Percentiles rank a stretch among this genome's conserved stretches.
phyloP scores from a whole-genome alignment of 2,888 invertebrate species.

The Kuschelorhynchus macadamiae region DNA sequence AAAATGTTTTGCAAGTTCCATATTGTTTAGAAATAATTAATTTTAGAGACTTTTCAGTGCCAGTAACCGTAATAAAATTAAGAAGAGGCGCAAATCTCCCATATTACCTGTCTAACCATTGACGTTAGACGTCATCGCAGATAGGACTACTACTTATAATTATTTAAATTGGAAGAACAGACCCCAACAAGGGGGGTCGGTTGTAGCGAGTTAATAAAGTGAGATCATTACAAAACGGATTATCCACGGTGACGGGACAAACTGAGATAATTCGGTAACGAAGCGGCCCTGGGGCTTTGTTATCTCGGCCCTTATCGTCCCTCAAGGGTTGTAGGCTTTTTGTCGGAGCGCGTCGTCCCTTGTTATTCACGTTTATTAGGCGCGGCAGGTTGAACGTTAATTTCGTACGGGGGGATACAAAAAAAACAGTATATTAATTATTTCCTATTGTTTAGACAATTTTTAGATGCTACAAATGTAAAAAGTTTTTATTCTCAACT shows the following conservation, averaged over 20 bases:
- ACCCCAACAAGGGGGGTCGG: not conserved
- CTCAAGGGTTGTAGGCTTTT: constrained; percentile 24
- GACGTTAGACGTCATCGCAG: not conserved
- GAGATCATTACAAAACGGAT: constrained; percentile 39
- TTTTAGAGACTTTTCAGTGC: too few relatives aligned
- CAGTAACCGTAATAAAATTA: too few relatives aligned
- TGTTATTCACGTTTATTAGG: constrained; percentile 26
- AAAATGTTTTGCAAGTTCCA: too few relatives aligned
- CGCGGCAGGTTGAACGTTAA: constrained; percentile 17
- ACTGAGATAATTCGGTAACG: constrained; percentile 33
- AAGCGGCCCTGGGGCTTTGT: constrained; percentile 19
- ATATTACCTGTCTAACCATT: too few relatives aligned
- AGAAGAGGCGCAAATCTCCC: too few relatives aligned
- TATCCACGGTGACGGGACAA: constrained; percentile 38
- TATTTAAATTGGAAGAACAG: too few relatives aligned
- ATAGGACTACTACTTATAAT: too few relatives aligned
- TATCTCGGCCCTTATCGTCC: constrained; percentile 11
- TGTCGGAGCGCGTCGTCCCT: constrained; percentile 25
- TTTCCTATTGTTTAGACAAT: too few relatives aligned
- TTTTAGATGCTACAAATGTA: too few relatives aligned
- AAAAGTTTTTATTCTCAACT: too few relatives aligned
- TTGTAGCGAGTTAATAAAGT: constrained; percentile 31
- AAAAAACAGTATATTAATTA: too few relatives aligned
- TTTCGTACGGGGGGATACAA: not conserved
- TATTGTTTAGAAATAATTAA: too few relatives aligned